phyloP scores from a whole-genome alignment of 2,888 invertebrate species.

The Platycheirus rosarum region DNA sequence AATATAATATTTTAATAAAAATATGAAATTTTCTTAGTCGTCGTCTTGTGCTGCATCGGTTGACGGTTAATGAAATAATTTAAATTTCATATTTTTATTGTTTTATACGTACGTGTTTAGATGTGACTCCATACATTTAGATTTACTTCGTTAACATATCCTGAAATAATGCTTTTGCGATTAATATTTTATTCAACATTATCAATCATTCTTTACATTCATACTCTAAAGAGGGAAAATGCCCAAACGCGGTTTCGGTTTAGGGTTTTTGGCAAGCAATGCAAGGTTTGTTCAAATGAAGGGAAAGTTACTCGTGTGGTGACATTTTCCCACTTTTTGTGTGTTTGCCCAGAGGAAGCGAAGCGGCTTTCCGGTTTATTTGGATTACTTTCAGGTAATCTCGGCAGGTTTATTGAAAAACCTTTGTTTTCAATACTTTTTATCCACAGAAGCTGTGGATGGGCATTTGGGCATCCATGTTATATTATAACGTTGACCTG shows the following conservation, averaged over 20 bases:
- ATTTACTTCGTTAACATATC: conserved; percentile 75
- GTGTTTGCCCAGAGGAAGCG: conserved; percentile 54
- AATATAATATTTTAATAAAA: conserved; percentile 71
- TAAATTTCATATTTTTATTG: conserved; percentile 77
- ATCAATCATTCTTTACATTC: conserved; percentile 77
- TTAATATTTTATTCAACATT: conserved; percentile 77
- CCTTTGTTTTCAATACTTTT: conserved; percentile 30
- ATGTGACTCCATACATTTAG: conserved; percentile 72
- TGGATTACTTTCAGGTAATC: conserved; percentile 33
- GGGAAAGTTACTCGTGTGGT: conserved; percentile 3
- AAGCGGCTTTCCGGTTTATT: conserved; percentile 53
- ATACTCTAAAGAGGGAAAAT: conserved; percentile 70
- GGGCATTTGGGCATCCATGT: conserved; percentile 55
- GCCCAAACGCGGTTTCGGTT: neutral
- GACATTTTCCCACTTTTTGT: conserved; percentile 55
- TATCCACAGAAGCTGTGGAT: conserved; percentile 65
- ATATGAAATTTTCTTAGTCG: conserved; percentile 77
- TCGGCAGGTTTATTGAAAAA: conserved; percentile 33
- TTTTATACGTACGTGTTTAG: conserved; percentile 78
- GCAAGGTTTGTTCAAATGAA: neutral
- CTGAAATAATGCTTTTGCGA: conserved; percentile 79
- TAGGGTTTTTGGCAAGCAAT: too few relatives aligned
- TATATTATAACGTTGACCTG: conserved; percentile 71
- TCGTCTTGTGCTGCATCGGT: conserved; percentile 9
- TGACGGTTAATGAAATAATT: conserved; percentile 6